Evolutionary conservation across 2,113 vertebrate genomes (phyloP).

Genomic region (Archilochus colubris): DNA sequence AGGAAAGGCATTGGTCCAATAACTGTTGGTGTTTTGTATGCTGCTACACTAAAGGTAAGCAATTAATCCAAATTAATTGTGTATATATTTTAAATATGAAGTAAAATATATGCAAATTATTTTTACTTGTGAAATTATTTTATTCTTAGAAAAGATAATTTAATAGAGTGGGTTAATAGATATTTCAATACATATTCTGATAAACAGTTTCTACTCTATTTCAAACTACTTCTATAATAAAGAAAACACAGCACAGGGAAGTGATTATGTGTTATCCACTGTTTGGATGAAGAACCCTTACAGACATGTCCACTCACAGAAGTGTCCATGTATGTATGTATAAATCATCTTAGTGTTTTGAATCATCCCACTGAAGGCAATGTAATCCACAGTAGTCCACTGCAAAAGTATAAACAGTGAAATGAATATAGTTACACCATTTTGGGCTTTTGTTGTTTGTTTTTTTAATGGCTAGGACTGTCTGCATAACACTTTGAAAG

Average conservation of each 20-base stretch:
- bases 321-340: background rate
- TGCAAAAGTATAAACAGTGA: background rate
- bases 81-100: background rate
- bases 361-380: background rate
- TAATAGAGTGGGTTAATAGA: background rate
- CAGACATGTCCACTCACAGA: background rate
- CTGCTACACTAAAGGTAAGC: background rate
- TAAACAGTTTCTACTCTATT: background rate
- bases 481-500: background rate
- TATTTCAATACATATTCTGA: background rate
- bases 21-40: background rate
- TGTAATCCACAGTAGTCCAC: background rate
- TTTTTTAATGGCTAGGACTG: background rate
- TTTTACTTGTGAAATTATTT: background rate
- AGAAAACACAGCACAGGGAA: background rate
- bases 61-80: background rate
- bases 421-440: background rate
- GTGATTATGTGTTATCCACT: background rate
- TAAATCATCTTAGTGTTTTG: background rate
- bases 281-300: background rate
- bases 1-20: background rate
- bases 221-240: background rate
- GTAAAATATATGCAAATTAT: background rate
- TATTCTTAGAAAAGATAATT: background rate
- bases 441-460: background rate